Conservation (phyloP, 2,113 vertebrate genomes). For the Pedionomus torquatus region DNA sequence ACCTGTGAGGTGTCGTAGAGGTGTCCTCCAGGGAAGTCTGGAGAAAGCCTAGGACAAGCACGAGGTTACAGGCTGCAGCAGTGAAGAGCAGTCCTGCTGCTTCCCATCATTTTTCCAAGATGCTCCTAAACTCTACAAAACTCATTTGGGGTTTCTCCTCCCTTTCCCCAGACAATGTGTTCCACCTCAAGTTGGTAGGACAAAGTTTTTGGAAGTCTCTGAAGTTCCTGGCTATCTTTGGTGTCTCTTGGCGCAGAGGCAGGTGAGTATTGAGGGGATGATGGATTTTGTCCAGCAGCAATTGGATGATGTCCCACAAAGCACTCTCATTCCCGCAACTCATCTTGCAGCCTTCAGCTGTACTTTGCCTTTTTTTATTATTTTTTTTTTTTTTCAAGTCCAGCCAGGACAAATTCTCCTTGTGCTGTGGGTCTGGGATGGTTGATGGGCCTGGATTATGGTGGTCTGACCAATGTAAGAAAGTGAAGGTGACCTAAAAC, state of each 20-base stretch:
- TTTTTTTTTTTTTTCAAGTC: background rate
- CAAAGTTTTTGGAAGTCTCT: background rate
- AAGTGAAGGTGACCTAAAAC: background rate
- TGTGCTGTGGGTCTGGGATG: background rate
- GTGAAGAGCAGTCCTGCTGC: fast-evolving
- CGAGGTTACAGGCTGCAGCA: fast-evolving
- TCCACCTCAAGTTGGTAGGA: fast-evolving
- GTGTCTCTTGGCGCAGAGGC: background rate
- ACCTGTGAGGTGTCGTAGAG: background rate
- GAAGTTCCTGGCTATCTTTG: background rate
- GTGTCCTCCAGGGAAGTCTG: background rate
- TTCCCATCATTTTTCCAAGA: fast-evolving
- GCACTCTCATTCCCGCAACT: slow-evolving; percentile 59
- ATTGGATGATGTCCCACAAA: slow-evolving; percentile 63
- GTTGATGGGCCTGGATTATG: background rate
- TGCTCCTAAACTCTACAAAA: background rate
- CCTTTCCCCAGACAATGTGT: fast-evolving
- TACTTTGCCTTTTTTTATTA: background rate
- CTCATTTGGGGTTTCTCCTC: background rate
- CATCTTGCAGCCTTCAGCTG: slow-evolving; percentile 48
- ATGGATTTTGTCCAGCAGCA: slow-evolving; percentile 58
- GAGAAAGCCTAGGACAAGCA: fast-evolving
- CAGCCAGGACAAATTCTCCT: slow-evolving; percentile 41
- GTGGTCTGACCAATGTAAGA: background rate
- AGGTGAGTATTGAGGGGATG: background rate